Evolutionary conservation across 2,797 vertebrate genomes (phyloP).

Genomic region (Epinephelus malabaricus): DNA sequence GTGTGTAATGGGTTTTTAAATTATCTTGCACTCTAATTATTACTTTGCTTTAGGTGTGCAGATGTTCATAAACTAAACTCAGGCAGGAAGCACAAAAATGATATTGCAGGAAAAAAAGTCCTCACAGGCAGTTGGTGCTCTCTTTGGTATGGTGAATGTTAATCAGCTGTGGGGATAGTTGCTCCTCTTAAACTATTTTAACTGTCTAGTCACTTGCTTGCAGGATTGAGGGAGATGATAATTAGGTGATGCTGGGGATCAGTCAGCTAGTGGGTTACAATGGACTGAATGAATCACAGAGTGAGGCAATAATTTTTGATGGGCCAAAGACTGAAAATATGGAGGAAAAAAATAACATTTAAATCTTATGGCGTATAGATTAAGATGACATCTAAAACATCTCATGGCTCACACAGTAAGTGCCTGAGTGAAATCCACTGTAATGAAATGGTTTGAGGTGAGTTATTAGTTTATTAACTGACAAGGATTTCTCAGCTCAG

Average conservation of each 20-base stretch:
- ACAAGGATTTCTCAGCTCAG: neutral
- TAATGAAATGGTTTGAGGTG: neutral
- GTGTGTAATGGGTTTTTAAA: neutral
- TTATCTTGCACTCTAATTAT: no score
- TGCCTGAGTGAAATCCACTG: neutral
- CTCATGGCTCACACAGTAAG: no score
- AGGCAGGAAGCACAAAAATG: neutral
- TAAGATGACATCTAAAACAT: neutral
- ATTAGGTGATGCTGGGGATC: neutral
- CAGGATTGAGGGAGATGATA: neutral
- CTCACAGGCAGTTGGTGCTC: rapidly evolving
- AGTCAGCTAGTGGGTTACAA: neutral
- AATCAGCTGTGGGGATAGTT: neutral
- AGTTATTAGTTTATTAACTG: neutral
- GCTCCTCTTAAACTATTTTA: neutral
- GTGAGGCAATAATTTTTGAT: neutral
- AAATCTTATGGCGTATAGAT: neutral
- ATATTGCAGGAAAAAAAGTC: no score
- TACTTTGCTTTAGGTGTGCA: neutral
- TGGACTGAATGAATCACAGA: neutral
- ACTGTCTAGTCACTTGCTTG: neutral
- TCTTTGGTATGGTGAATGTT: neutral
- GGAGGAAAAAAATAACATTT: neutral
- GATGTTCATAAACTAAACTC: conserved; percentile 11
- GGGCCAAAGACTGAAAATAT: neutral